Conservation (phyloP, 2,797 vertebrate species). For the Esox masquinongy region DNA sequence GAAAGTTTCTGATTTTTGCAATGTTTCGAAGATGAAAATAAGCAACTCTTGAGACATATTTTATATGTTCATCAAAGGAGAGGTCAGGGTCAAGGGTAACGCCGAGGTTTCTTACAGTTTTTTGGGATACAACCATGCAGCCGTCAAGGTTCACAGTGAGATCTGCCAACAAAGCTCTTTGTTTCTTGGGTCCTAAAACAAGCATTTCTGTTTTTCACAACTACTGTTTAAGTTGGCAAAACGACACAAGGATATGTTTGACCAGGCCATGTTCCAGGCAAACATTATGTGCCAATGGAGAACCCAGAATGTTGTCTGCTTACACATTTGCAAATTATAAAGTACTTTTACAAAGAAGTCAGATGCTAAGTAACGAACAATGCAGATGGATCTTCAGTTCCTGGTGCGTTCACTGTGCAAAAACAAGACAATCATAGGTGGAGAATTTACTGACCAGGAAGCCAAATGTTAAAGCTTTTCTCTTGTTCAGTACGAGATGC, state of each 20-base stretch:
- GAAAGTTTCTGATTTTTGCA: no score
- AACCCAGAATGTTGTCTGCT: neutral
- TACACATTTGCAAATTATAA: neutral
- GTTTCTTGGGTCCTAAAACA: no score
- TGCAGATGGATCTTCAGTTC: neutral
- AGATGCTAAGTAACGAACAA: neutral
- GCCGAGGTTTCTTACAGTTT: no score
- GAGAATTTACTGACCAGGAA: neutral
- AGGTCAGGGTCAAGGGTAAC: no score
- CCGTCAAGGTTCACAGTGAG: no score
- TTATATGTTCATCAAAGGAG: no score
- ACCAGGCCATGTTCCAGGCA: neutral
- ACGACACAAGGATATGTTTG: neutral
- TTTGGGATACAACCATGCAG: no score
- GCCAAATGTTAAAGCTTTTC: neutral
- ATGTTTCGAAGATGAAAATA: no score
- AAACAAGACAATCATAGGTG: neutral
- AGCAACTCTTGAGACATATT: no score
- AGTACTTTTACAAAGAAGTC: neutral
- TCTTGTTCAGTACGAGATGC: conserved; percentile 89
- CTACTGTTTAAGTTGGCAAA: neutral
- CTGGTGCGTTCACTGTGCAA: neutral
- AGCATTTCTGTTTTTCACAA: no score
- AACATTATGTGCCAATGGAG: neutral
- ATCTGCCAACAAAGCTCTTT: no score